Conservation (phyloP, 2,797 vertebrate species). For the Falco concolor region DNA sequence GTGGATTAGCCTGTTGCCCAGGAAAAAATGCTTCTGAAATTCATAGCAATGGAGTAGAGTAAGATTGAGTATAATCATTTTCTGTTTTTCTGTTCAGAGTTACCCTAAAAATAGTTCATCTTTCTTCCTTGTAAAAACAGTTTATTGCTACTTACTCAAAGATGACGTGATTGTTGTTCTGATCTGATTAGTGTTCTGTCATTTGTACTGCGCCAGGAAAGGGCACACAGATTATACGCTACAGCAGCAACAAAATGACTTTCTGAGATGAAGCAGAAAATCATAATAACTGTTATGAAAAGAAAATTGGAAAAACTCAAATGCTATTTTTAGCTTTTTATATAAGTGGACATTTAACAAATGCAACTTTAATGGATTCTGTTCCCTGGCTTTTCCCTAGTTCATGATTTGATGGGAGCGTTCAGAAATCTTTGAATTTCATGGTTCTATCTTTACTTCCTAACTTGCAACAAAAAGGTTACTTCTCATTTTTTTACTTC, state of each 20-base stretch:
- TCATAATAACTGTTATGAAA: slow-evolving; percentile 62
- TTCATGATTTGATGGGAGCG: not conserved
- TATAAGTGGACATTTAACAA: slow-evolving; percentile 64
- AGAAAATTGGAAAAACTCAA: slow-evolving; percentile 48
- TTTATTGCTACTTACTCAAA: slow-evolving; percentile 43
- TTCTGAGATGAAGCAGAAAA: slow-evolving; percentile 69
- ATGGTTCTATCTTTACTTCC: slow-evolving; percentile 29
- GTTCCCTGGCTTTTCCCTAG: slow-evolving; percentile 35
- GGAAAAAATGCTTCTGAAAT: slow-evolving; percentile 5
- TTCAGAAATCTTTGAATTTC: not conserved
- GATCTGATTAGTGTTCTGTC: slow-evolving; percentile 50
- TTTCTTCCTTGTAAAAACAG: slow-evolving; percentile 45
- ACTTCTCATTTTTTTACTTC: not conserved
- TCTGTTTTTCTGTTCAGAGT: slow-evolving; percentile 31
- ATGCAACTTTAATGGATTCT: slow-evolving; percentile 50
- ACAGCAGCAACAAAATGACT: slow-evolving; percentile 55
- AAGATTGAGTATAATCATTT: not conserved
- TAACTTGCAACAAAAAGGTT: slow-evolving; percentile 2
- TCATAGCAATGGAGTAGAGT: not conserved
- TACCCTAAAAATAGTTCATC: slow-evolving; percentile 39
- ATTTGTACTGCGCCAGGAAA: slow-evolving; percentile 46
- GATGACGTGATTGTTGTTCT: slow-evolving; percentile 53
- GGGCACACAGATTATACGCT: slow-evolving; percentile 50
- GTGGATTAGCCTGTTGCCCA: not conserved
- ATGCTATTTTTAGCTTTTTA: slow-evolving; percentile 64